These are phyloP conservation scores for Calameuta filiformis DNA, from an alignment of 2,888 invertebrate species.

Conservation along the genomic window DNA sequence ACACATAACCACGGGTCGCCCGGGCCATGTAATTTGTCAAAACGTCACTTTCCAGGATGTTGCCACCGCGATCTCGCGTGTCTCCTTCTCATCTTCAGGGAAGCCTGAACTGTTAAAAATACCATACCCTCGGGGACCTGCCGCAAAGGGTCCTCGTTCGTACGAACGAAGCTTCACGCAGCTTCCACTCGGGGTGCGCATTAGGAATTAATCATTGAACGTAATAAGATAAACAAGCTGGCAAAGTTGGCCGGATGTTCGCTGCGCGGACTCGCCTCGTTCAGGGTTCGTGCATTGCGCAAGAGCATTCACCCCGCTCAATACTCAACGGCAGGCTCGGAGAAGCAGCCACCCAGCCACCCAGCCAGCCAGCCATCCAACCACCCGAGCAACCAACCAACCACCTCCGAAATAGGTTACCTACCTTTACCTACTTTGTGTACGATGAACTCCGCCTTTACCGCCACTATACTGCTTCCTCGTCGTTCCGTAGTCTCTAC, in stretches of 20 bases:
- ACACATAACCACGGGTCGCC: too few relatives aligned
- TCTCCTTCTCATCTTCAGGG: too few relatives aligned
- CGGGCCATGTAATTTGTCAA: too few relatives aligned
- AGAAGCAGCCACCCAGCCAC: conserved; percentile 35
- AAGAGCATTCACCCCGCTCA: conserved; percentile 65
- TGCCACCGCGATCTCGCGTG: too few relatives aligned
- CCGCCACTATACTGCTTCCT: conserved; percentile 7
- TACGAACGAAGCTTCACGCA: too few relatives aligned
- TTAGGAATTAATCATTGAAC: not conserved
- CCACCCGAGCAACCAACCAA: conserved; percentile 27
- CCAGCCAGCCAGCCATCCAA: conserved; percentile 30
- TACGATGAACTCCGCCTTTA: conserved; percentile 38
- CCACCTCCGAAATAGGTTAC: conserved; percentile 48
- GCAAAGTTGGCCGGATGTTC: not conserved
- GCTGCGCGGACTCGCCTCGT: conserved; percentile 17
- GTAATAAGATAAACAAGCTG: not conserved
- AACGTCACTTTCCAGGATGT: too few relatives aligned
- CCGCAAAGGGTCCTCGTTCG: too few relatives aligned
- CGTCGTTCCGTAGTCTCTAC: not conserved
- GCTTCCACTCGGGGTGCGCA: not conserved
- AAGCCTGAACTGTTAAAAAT: too few relatives aligned
- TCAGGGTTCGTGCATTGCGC: conserved; percentile 58
- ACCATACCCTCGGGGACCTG: too few relatives aligned
- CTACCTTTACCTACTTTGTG: conserved; percentile 40
- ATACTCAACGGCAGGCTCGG: conserved; percentile 50